A percentile compares a stretch with the other conserved stretches of the same genome.
Evolutionary conservation across 2,797 vertebrate genomes (phyloP).

Genomic region (Taeniopygia guttata): DNA sequence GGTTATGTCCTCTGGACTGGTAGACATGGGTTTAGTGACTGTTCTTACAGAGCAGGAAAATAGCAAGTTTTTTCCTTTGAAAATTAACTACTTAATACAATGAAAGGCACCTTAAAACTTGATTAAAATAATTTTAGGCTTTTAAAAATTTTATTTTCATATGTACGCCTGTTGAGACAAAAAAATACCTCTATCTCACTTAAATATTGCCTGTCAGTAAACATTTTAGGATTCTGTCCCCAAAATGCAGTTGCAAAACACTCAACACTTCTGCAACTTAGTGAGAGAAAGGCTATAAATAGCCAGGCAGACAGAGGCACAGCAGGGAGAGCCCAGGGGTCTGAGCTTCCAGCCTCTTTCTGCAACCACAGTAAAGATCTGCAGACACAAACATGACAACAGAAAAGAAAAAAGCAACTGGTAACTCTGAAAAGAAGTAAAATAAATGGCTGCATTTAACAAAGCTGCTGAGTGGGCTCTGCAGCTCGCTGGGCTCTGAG

Average conservation of each 20-base stretch:
- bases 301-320: not conserved
- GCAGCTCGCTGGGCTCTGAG: not conserved
- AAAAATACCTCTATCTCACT: not conserved
- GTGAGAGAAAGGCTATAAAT: conserved; percentile 44
- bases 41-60: not conserved
- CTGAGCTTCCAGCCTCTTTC: not conserved
- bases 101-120: not conserved
- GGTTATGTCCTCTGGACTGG: not conserved
- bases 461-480: not conserved
- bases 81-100: not conserved
- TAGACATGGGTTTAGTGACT: not conserved
- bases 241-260: conserved; percentile 24
- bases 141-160: not conserved
- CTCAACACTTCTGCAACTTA: conserved; percentile 18
- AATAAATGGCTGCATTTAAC: not conserved
- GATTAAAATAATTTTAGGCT: not conserved
- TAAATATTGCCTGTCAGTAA: not conserved
- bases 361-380: not conserved
- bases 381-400: conserved; percentile 24
- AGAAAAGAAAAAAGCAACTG: not conserved
- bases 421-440: not conserved
- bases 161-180: not conserved
- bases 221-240: conserved; percentile 2
- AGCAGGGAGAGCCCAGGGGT: conserved; percentile 30
- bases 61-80: not conserved